Percentiles rank a stretch among this genome's conserved stretches.
phyloP scores from a whole-genome alignment of 2,888 invertebrate species.

The Fragum fragum region DNA sequence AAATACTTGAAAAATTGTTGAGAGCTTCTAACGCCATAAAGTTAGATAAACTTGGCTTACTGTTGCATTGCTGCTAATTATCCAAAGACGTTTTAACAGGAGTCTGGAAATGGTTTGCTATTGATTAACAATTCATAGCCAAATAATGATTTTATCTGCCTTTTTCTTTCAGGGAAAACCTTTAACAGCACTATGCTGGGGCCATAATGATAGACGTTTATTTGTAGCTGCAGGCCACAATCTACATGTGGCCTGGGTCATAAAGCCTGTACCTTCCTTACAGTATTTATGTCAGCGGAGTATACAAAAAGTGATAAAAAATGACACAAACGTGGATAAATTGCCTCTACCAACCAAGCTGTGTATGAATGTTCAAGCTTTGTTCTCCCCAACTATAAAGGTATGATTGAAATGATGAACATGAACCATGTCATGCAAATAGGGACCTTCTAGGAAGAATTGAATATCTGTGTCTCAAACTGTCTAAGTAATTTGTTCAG shows the following conservation, averaged over 20 bases:
- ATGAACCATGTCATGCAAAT: too few relatives aligned
- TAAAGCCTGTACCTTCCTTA: conserved; percentile 95
- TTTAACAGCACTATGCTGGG: conserved; percentile 98
- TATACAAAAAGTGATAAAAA: conserved; percentile 86
- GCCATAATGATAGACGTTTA: conserved; percentile 97
- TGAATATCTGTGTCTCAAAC: too few relatives aligned
- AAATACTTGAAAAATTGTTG: too few relatives aligned
- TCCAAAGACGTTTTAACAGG: too few relatives aligned
- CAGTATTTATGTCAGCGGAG: conserved; percentile 94
- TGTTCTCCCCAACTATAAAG: conserved; percentile 93
- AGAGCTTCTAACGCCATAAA: too few relatives aligned
- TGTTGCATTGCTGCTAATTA: too few relatives aligned
- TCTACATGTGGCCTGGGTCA: conserved; percentile 97
- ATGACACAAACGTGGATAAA: conserved; percentile 92
- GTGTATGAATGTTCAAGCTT: conserved; percentile 77
- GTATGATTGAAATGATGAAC: conserved; percentile 89
- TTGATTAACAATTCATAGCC: too few relatives aligned
- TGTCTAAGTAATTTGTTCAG: too few relatives aligned
- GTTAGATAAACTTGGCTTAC: too few relatives aligned
- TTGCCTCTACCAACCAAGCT: conserved; percentile 96
- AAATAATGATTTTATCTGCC: too few relatives aligned
- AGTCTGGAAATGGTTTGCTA: too few relatives aligned
- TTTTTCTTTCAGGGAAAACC: conserved; percentile 88
- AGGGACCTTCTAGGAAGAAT: too few relatives aligned
- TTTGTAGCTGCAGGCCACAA: conserved; percentile 97